Evolutionary conservation across 2,113 vertebrate species (phyloP).

Genomic region (Ochotona curzoniae): DNA sequence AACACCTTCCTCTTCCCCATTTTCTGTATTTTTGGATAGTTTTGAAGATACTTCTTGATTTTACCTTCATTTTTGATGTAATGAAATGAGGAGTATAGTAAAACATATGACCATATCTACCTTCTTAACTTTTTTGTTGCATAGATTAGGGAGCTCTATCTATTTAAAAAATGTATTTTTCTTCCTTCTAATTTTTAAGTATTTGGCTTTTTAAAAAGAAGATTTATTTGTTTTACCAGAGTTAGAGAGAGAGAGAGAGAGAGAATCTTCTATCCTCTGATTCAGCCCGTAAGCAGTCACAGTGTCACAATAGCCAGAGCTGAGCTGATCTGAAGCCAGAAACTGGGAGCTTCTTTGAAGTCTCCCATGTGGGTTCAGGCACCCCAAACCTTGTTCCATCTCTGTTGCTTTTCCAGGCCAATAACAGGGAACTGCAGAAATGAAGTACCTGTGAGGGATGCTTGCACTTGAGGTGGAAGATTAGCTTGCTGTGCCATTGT

Average conservation of each 20-base stretch:
- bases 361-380: too few relatives aligned
- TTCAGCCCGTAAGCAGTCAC: too few relatives aligned
- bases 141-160: neutral
- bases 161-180: neutral
- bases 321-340: too few relatives aligned
- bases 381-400: too few relatives aligned
- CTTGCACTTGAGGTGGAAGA: neutral
- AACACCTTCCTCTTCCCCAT: too few relatives aligned
- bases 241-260: too few relatives aligned
- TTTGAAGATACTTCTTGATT: neutral
- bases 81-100: neutral
- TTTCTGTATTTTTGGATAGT: neutral
- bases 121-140: neutral
- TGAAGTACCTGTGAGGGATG: neutral
- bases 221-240: too few relatives aligned
- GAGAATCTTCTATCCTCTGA: too few relatives aligned
- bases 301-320: too few relatives aligned
- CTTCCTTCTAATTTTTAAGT: neutral
- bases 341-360: neutral
- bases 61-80: conserved; percentile 20
- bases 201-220: neutral
- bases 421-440: neutral
- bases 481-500: too few relatives aligned
- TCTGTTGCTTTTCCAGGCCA: too few relatives aligned
- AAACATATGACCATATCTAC: neutral